Evolutionary conservation across 1,140 invertebrate species (phyloP), one percentile per base, ranked within the genome.

Genomic region (Drosophila arawakana): DNA sequence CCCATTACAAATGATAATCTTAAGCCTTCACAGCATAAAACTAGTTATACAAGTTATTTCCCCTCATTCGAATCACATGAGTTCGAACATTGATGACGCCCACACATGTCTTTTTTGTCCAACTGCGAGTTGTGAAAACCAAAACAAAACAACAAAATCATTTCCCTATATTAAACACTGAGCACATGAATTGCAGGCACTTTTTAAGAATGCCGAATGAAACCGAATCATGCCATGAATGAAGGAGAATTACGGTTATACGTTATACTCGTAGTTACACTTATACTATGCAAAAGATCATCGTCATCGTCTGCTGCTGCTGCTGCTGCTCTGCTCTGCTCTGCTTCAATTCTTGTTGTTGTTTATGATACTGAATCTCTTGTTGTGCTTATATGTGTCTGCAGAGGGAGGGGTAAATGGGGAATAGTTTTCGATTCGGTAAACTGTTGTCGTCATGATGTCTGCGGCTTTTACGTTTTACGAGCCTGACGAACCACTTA

Each of bases 391-490:
- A 49, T 30, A 44, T 55, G 35, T 44, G n/a, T 46, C 62, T 59
- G 25, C 61, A 44, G 47, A 15, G 47, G 52, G 59, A 30, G 21
- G 57, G 35, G 25, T 18, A 25, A 30, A 44, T 35, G 35, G 30
- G 54, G 50, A 11, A 18, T 39, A 35, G 62, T 30, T 49, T 39
- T 66, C 37, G 8, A n/a, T 37, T 67, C 46, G 25, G 25, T 50
- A 15, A 10, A 25, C 47, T 67, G 55, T 76, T 78, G 84, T 89
- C 84, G 84, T 88, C 84, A 88, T 77, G 50, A 78, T 80, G 84
- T 89, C 84, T 89, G 77, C 82, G 80, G 80, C 69, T 82, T 80
- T 77, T 79, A 70, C 79, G 76, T 76, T 86, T 88, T 79, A 76
- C 68, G 76, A 85, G 72, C 58, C 37, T 60, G 47, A 66, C 43